Base-by-base conservation (phyloP, 2,888 invertebrate genomes). In the Autographa pulchrina region DNA sequence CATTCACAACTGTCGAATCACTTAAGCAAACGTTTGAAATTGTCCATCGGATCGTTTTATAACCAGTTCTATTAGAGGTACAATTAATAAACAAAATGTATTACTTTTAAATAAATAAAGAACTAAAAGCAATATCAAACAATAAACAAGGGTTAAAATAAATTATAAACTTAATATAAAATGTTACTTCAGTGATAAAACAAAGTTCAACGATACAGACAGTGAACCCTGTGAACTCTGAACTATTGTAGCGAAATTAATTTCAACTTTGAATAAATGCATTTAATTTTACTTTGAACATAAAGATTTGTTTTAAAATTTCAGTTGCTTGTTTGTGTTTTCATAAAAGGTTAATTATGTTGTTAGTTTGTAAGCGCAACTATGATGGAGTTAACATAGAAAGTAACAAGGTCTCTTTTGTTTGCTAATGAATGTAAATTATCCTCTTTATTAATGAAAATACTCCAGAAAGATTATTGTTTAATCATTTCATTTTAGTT, bases 151-250 rank as follows among this genome's bases (percentile, higher is more conserved):
- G 54, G 11, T 25, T 20, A 8, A 9, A 20, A 20, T 6, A 56
- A 25, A 25, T 56, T 20, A 2, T 14, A 13, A 25, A 4, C 3
- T 13, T 20, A 54, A 11, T 54, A 25, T 56, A 25, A 20, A 56
- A 5, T 20, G 54, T 56, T 25, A 56, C 54, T 56, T 56, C 54
- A 56, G 63, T 58, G 41, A 43, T 20, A 64, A 43, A 43, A 67
- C 20, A 25, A 56, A 56, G 54, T 56, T 56, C 54, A 72, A 54
- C 14, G 18, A 73, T 75, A 59, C 73, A 78, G 83, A 76, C 78
- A 56, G 38, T 73, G 78, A 83, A 80, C 83, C 72, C 66, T 66
- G 48, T 74, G 84, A 80, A 83, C 83, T 80, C 76, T 77, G 73
- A 77, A 76, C 69, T 75, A 72, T 73, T 71, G 59, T 63, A 73